Base-by-base conservation (phyloP, 1,140 invertebrate genomes). In the Zaprionus kolodkinae region DNA sequence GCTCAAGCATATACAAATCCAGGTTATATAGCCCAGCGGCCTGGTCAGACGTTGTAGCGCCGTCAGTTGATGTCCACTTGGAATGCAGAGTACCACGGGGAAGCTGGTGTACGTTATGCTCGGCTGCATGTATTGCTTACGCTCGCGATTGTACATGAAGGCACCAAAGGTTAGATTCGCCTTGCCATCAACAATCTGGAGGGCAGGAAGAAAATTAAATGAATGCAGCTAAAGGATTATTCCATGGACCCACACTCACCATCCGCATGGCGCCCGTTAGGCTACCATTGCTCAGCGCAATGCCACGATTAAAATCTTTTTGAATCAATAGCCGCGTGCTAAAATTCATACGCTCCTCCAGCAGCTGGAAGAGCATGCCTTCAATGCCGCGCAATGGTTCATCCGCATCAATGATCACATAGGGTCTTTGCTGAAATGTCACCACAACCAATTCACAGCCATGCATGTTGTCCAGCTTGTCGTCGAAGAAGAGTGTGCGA, bases 331-430 rank as follows among this genome's bases (percentile, higher is more conserved):
- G 10, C 10, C 62, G 72, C 6, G 90, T 54, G 10, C 50, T 76
- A 38, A 92, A 92, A 62, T 92, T 92, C 80, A 92, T 85, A 9
- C 72, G 63, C 36, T 87, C 71, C 0, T 88, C 74, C 6, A 92
- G 27, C 30, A 83, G 9, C 0, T 30, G 57, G 15, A 85, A 72
- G 1, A 92, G 57, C 65, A 73, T 52, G 5, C 91, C 91, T 59
- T 92, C 91, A 11, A 91, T 91, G 13, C 91, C 91, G 6, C 56
- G 50, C 1, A 91, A 0, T 0, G 38, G 52, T 11, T 6, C 5
- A 38, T 72, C 25, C 6, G 56, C 30, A 0, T 79, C 60, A 3
- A 89, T 43, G 4, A 66, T 48, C 21, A 89, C 85, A 21, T 55
- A 89, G 0, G 85, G 85, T 1, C 64, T 72, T 7, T 85, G 66